A percentile compares a stretch with the other conserved stretches of the same genome.
Conservation (phyloP, 2,888 invertebrate species). For the Stenchaetothrips biformis region DNA sequence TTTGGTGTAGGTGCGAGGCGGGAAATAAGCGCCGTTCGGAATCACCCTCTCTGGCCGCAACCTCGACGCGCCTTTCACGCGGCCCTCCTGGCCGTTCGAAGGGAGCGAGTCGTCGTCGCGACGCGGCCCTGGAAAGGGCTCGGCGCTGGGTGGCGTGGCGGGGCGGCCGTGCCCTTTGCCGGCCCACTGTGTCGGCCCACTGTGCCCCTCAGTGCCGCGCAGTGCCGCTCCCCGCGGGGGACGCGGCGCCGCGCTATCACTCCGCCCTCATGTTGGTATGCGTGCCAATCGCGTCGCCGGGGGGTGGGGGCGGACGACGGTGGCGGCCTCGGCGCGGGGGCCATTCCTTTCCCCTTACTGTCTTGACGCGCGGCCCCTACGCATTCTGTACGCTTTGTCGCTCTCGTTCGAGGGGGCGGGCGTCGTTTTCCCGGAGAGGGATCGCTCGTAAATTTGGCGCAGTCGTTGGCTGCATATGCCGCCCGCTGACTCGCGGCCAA, state of each 20-base stretch:
- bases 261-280: slow-evolving; percentile 13
- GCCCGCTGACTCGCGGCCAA: neutral
- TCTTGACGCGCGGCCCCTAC: no score
- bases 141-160: neutral
- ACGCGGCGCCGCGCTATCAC: neutral
- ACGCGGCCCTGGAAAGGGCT: no score
- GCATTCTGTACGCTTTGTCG: no score
- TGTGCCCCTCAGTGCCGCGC: neutral
- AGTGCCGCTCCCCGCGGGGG: neutral
- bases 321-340: no score
- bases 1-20: neutral
- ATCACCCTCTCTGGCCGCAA: no score
- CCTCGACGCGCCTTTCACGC: neutral
- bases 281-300: slow-evolving; percentile 10
- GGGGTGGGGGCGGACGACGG: neutral
- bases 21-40: neutral
- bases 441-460: slow-evolving; percentile 10
- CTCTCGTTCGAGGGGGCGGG: no score
- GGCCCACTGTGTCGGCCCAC: neutral
- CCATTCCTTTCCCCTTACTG: no score
- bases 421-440: neutral
- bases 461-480: slow-evolving; percentile 20
- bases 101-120: neutral
- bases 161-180: no score
- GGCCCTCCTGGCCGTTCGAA: neutral